Percentiles rank a stretch among this genome's conserved stretches.
phyloP scores from a whole-genome alignment of 2,113 vertebrate species.

The Scortum barcoo region DNA sequence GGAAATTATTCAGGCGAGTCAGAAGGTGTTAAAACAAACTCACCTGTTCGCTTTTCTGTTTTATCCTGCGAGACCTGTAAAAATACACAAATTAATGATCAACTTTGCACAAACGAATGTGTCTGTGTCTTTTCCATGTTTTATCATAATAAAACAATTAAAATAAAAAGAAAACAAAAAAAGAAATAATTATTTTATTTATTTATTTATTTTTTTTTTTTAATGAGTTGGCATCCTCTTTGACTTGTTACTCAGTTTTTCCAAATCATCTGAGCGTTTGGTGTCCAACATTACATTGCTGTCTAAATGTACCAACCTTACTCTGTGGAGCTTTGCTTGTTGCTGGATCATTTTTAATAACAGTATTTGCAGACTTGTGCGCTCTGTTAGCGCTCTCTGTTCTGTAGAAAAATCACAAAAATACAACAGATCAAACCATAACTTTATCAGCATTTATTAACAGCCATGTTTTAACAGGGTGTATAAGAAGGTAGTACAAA shows the following conservation, averaged over 20 bases:
- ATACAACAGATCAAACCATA: neutral
- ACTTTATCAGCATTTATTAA: neutral
- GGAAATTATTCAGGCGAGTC: neutral
- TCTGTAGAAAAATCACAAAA: constrained; percentile 9
- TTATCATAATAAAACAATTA: too few species aligned
- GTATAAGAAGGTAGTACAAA: neutral
- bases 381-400: neutral
- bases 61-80: constrained; percentile 39
- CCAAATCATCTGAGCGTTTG: too few species aligned
- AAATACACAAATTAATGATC: constrained; percentile 37
- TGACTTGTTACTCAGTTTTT: too few species aligned
- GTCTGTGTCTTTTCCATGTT: too few species aligned
- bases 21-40: constrained; percentile 9
- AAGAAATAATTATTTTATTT: too few species aligned
- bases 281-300: too few species aligned
- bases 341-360: neutral
- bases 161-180: too few species aligned
- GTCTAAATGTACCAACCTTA: constrained; percentile 48
- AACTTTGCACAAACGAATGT: neutral
- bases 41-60: constrained; percentile 57
- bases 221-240: too few species aligned
- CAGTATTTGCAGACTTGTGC: neutral
- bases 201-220: too few species aligned
- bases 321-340: neutral
- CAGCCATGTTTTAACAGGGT: neutral